Percentiles rank a stretch among this genome's conserved stretches.
These are phyloP conservation scores for Catajapyx aquilonaris DNA, from an alignment of 1,140 invertebrate species.

Conservation along the genomic window DNA sequence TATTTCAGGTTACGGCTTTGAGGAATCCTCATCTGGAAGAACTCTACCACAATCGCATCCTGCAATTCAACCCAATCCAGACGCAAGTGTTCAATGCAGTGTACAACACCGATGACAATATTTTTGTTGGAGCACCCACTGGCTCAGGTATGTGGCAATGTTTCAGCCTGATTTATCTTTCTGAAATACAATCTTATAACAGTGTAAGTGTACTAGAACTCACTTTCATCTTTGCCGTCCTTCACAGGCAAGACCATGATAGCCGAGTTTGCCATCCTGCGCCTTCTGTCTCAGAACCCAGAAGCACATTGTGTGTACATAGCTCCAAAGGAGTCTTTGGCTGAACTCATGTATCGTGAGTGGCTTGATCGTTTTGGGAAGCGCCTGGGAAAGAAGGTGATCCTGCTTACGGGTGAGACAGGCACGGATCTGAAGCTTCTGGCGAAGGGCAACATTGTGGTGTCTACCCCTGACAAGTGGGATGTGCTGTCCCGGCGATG, in stretches of 20 bases:
- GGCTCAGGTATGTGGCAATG: conserved; percentile 61
- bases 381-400: conserved; percentile 64
- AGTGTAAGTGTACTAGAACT: too few species aligned
- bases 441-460: conserved; percentile 81
- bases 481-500: conserved; percentile 92
- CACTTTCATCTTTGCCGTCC: too few species aligned
- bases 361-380: conserved; percentile 77
- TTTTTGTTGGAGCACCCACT: conserved; percentile 93
- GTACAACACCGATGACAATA: conserved; percentile 97
- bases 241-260: conserved; percentile 73
- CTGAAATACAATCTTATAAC: too few species aligned
- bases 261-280: conserved; percentile 87
- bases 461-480: conserved; percentile 97
- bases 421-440: conserved; percentile 81
- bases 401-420: conserved; percentile 92
- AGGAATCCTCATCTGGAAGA: conserved; percentile 67
- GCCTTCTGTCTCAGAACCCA: conserved; percentile 55
- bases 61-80: conserved; percentile 96
- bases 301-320: conserved; percentile 77
- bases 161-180: too few species aligned
- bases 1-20: conserved; percentile 37
- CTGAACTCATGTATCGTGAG: conserved; percentile 74
- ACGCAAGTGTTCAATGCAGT: conserved; percentile 99
- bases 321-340: conserved; percentile 75
- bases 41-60: conserved; percentile 67